phyloP scores from a whole-genome alignment of 92 coral and sea anemone genomes.

The Montipora capitata region DNA sequence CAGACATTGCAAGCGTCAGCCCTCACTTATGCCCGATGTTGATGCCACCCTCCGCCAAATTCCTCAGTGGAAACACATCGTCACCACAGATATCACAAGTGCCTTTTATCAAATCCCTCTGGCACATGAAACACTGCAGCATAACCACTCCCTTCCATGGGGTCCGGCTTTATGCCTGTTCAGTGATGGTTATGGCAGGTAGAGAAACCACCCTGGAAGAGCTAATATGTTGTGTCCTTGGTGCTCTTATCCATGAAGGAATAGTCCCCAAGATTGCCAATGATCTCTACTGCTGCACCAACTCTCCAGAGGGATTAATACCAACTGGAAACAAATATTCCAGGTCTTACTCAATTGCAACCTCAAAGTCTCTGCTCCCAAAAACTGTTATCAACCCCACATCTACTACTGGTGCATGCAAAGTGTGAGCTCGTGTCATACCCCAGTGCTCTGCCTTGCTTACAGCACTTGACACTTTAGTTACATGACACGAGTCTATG shows the following conservation, averaged over 20 bases:
- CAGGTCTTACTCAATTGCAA: constrained; percentile 31
- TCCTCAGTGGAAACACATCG: constrained; percentile 67
- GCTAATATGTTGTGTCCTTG: constrained; percentile 58
- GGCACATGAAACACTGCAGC: constrained; percentile 55
- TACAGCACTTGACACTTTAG: constrained; percentile 36
- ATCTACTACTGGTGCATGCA: constrained; percentile 45
- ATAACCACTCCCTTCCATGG: constrained; percentile 59
- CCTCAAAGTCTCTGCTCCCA: constrained; percentile 39
- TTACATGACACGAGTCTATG: constrained; percentile 55
- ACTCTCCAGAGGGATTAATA: constrained; percentile 25
- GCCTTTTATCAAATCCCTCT: constrained; percentile 58
- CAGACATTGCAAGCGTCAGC: constrained; percentile 73
- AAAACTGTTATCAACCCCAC: constrained; percentile 51
- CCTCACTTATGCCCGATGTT: constrained; percentile 13
- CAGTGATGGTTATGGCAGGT: constrained; percentile 71
- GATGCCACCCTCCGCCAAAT: constrained; percentile 58
- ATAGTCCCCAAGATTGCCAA: constrained; percentile 43
- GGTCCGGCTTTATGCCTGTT: constrained; percentile 44
- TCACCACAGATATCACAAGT: constrained; percentile 54
- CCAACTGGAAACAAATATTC: constrained; percentile 46
- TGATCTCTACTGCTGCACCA: not conserved
- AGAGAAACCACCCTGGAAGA: constrained; percentile 63
- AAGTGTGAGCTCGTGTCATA: constrained; percentile 60
- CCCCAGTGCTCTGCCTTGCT: constrained; percentile 48
- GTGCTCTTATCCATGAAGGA: constrained; percentile 36